Evolutionary conservation across 2,888 invertebrate species (phyloP), one percentile per base, ranked within the genome.

Genomic region (Zele albiditarsus): DNA sequence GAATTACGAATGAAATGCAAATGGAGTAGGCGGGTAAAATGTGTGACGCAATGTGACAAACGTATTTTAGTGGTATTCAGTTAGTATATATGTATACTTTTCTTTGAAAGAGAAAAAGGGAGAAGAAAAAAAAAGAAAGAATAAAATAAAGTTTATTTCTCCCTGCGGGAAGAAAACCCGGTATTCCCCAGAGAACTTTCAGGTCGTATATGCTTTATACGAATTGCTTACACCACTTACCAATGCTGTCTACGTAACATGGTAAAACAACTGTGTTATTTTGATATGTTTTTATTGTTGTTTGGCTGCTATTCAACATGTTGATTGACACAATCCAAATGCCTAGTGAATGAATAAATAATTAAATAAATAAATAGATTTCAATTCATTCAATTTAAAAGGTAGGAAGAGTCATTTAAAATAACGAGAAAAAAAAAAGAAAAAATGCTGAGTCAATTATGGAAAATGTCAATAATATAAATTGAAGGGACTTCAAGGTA

Each of bases 191-290:
- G 58, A 69, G 69, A 58, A 58, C 33, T 69, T 58, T 25, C 38
- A 25, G n/a, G 14, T 67, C 49, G 58, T 28, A 60, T 53, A 53
- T 53, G n/a, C 6, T 46, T 1, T 46, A n/a, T 27, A 60, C 60
- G 16, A 60, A 60, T 60, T 60, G 28, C 60, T 60, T 60, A 16
- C 53, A 66, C 28, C 38, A 87, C 91, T 93, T 91, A 93, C 95
- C 93, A 27, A 90, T 83, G 76, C 91, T 91, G 82, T 95, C 93
- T 79, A 95, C 90, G 86, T 94, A 93, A 86, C 96, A 96, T 0
- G 96, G 96, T 77, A 96, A 89, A 28, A 95, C 85, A 0, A 96
- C 95, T 0, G 94, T 94, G 80, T 95, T 94, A 83, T 95, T 95
- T 87, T 95, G 94, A 79, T 92, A 93, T 3, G 93, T 93, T 89